A percentile compares a stretch with the other conserved stretches of the same genome.
Evolutionary conservation across 2,888 invertebrate genomes (phyloP).

Genomic region (Coenonympha glycerion): DNA sequence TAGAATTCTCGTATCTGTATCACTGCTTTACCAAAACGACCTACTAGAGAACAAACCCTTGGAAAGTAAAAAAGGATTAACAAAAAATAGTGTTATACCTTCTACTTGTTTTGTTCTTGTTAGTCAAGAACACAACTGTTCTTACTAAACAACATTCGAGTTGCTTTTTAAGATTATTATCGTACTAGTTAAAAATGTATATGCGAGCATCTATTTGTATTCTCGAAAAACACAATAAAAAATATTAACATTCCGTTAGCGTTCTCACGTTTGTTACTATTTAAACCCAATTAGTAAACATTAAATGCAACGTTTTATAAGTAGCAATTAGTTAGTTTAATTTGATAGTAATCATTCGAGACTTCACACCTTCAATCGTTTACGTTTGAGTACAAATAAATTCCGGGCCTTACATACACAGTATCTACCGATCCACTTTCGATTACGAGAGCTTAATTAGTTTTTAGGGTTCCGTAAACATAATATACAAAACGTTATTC

Average conservation of each 20-base stretch:
- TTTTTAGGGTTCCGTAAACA: conserved; percentile 15
- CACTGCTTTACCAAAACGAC: no score
- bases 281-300: neutral
- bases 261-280: neutral
- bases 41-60: no score
- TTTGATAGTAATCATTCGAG: conserved; percentile 7
- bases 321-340: conserved; percentile 1
- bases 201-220: neutral
- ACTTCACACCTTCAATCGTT: conserved; percentile 22
- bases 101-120: no score
- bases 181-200: no score
- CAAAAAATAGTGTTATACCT: no score
- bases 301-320: neutral
- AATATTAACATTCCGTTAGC: neutral
- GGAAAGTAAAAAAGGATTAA: no score
- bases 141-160: no score
- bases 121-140: no score
- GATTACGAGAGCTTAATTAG: conserved; percentile 22
- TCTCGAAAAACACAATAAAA: neutral
- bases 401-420: conserved; percentile 9
- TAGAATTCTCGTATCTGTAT: no score
- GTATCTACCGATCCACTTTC: conserved; percentile 6
- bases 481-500: neutral
- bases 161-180: no score
- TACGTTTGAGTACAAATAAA: conserved; percentile 13